Percentiles rank a stretch among this genome's conserved stretches.
phyloP scores from a whole-genome alignment of 1,140 invertebrate species.

The Fopius arisanus region DNA sequence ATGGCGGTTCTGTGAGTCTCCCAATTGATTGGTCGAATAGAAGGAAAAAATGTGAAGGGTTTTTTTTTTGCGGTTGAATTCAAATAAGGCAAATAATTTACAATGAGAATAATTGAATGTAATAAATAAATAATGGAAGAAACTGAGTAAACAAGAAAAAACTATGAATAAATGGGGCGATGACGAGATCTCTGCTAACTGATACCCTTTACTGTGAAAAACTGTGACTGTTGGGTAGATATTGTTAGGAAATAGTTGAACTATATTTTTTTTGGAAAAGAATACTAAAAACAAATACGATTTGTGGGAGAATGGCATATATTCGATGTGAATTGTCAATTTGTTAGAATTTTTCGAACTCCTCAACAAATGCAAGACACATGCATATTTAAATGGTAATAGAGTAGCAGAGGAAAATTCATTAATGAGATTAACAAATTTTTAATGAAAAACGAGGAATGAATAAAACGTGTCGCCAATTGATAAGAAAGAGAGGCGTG shows the following conservation, averaged over 20 bases:
- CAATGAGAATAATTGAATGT: not conserved
- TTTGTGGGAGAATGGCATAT: not conserved
- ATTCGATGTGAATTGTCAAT: not conserved
- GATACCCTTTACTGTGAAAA: conserved; percentile 30
- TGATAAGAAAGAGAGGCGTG: conserved; percentile 58
- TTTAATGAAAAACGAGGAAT: conserved; percentile 14
- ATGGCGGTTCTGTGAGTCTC: conserved; percentile 21
- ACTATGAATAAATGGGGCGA: conserved; percentile 36
- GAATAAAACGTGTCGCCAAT: conserved; percentile 44
- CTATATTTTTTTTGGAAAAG: conserved; percentile 38
- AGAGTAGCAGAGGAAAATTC: not conserved
- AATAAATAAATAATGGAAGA: no score
- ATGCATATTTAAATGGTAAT: conserved; percentile 8
- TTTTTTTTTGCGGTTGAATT: conserved; percentile 34
- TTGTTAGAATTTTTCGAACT: not conserved
- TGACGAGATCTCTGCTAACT: conserved; percentile 34
- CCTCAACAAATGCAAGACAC: not conserved
- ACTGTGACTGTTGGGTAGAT: conserved; percentile 29
- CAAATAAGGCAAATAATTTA: not conserved
- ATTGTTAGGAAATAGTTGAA: conserved; percentile 33
- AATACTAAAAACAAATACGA: conserved; percentile 12
- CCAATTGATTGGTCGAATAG: conserved; percentile 17
- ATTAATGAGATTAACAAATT: conserved; percentile 19
- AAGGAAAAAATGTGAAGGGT: conserved; percentile 24
- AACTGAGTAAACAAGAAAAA: conserved; percentile 15